Evolutionary conservation across 2,888 invertebrate genomes (phyloP), one percentile per base, ranked within the genome.

Genomic region (Melanostoma scalare): DNA sequence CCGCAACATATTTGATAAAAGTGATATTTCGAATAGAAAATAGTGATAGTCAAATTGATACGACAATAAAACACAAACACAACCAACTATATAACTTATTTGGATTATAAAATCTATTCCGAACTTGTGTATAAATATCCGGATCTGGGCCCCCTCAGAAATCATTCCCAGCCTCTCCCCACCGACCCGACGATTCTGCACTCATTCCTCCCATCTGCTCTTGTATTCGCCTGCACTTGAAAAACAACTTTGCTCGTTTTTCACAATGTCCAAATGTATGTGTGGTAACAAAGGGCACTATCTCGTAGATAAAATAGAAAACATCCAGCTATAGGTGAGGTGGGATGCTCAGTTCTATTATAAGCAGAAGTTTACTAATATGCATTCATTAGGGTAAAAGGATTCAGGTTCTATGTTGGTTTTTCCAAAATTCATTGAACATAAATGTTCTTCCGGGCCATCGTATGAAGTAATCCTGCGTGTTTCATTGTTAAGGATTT

Each of bases 351-450:
- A 38, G 53, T n/a, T 20, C 36, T 48, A 10, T 3, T 9, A 65
- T 33, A 52, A 73, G 73, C 73, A 20, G 20, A 20, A 20, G 20
- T 20, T 20, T 20, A 20, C 65, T 69, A 48, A 65, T 67, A 73
- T 77, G 68, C 72, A 68, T 78, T 69, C 58, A 73, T 82, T 82
- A 74, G 69, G 78, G 63, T 73, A 69, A 78, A 82, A 74, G 78
- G 73, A 73, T 82, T 77, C 73, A 44, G 55, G 38, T 65, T 72
- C 81, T 68, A 68, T 73, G 77, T 82, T 72, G 69, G 73, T 44
- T 74, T 40, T 69, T 73, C 73, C 78, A 82, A 82, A 77, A 78
- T 78, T 77, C 69, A 78, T 82, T 78, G 73, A 69, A 78, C 82
- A 73, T 74, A 82, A 82, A 78, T 44, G 71, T 61, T 58, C 56